phyloP scores from a whole-genome alignment of 1,140 invertebrate genomes.

The Cydia strobilella region DNA sequence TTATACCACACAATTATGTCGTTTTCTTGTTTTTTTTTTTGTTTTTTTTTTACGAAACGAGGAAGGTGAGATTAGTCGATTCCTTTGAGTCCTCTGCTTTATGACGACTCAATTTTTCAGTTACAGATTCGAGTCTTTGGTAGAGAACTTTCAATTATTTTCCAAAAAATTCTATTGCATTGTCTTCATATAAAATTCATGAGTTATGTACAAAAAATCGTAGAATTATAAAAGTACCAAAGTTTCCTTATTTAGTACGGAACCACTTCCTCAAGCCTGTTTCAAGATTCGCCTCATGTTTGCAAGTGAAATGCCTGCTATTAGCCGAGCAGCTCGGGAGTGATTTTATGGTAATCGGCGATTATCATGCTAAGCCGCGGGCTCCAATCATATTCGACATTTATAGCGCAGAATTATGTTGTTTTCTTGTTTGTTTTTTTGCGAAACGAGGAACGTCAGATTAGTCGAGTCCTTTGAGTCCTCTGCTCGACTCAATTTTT shows the following conservation, averaged over 20 bases:
- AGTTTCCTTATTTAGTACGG: too few relatives aligned
- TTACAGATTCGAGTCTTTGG: too few relatives aligned
- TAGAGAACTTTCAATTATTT: too few relatives aligned
- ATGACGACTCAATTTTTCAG: too few relatives aligned
- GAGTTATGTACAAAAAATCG: too few relatives aligned
- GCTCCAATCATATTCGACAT: constrained; percentile 14
- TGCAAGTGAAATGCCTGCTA: constrained; percentile 71
- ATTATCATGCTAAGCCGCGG: constrained; percentile 64
- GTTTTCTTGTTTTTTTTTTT: constrained; percentile 8
- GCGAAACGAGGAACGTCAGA: not conserved
- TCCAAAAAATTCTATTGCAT: too few relatives aligned
- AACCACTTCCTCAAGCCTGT: not conserved
- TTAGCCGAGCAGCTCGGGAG: constrained; percentile 48
- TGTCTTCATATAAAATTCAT: too few relatives aligned
- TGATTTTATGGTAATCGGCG: constrained; percentile 69
- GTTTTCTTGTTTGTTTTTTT: constrained; percentile 3
- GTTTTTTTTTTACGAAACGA: too few relatives aligned
- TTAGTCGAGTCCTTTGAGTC: not conserved
- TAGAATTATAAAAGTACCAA: too few relatives aligned
- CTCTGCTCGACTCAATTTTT: too few relatives aligned
- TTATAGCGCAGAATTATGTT: constrained; percentile 4
- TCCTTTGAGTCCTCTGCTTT: too few relatives aligned
- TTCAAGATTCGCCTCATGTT: constrained; percentile 49
- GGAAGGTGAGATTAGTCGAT: not conserved
- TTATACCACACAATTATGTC: constrained; percentile 4